Percentiles rank a stretch among this genome's conserved stretches.
Evolutionary conservation across 2,113 vertebrate species (phyloP).

Genomic region (Scolopax mira): DNA sequence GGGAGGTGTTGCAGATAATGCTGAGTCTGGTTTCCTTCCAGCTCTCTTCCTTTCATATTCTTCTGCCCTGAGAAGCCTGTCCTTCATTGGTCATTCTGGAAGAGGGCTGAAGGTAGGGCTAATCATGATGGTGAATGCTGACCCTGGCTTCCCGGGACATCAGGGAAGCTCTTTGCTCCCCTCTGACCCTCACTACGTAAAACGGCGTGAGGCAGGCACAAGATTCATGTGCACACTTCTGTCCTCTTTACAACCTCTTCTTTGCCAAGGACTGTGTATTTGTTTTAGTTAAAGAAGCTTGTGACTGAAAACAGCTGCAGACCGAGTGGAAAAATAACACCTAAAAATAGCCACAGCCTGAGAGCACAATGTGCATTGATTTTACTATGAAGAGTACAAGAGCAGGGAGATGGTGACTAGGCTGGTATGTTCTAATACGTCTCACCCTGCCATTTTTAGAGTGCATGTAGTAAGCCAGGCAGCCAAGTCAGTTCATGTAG

Average conservation of each 20-base stretch:
- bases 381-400: slow-evolving; percentile 63
- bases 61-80: neutral
- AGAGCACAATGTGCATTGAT: slow-evolving; percentile 66
- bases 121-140: neutral
- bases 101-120: neutral
- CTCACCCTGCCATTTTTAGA: slow-evolving; percentile 70
- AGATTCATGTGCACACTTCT: slow-evolving; percentile 32
- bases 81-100: neutral
- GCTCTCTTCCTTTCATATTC: neutral
- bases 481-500: slow-evolving; percentile 58
- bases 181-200: neutral
- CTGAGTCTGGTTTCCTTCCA: neutral
- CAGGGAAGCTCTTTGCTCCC: neutral
- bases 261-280: slow-evolving; percentile 69
- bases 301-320: slow-evolving; percentile 77
- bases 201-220: neutral
- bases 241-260: slow-evolving; percentile 43
- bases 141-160: neutral
- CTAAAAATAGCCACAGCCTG: slow-evolving; percentile 67
- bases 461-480: slow-evolving; percentile 58
- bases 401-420: slow-evolving; percentile 64
- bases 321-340: slow-evolving; percentile 72
- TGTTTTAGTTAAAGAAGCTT: slow-evolving; percentile 60
- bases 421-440: slow-evolving; percentile 64
- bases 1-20: neutral